phyloP scores from a whole-genome alignment of 2,797 vertebrate species.

The Pangasius macronema region DNA sequence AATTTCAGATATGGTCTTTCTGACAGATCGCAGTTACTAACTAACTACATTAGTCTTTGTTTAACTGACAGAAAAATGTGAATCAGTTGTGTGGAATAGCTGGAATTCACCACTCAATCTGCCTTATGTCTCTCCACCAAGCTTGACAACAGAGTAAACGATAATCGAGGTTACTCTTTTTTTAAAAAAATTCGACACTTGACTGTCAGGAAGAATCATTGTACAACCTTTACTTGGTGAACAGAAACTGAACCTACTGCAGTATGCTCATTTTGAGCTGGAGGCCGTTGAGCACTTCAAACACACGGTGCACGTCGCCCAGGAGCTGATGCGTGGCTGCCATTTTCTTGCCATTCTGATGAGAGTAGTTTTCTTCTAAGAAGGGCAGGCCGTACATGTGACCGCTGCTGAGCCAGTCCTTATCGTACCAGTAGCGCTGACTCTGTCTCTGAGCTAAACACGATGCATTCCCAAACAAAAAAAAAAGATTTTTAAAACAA shows the following conservation, averaged over 20 bases:
- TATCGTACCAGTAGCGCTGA: constrained; percentile 88
- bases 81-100: background rate
- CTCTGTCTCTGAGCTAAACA: constrained; percentile 85
- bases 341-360: constrained; percentile 91
- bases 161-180: background rate
- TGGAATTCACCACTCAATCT: background rate
- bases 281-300: constrained; percentile 88
- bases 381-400: constrained; percentile 94
- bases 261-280: constrained; percentile 94
- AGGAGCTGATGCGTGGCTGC: constrained; percentile 88
- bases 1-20: background rate
- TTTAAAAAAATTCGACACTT: background rate
- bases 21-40: background rate
- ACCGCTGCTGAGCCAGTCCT: constrained; percentile 87
- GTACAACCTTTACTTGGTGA: background rate
- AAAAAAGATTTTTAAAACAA: background rate
- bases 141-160: background rate
- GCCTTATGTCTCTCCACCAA: background rate
- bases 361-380: constrained; percentile 92
- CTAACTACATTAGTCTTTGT: background rate
- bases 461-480: constrained; percentile 37
- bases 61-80: background rate
- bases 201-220: background rate
- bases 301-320: constrained; percentile 85
- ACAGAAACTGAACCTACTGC: constrained; percentile 75